Conservation (phyloP, 2,113 vertebrate species). For the Edolisoma coerulescens region DNA sequence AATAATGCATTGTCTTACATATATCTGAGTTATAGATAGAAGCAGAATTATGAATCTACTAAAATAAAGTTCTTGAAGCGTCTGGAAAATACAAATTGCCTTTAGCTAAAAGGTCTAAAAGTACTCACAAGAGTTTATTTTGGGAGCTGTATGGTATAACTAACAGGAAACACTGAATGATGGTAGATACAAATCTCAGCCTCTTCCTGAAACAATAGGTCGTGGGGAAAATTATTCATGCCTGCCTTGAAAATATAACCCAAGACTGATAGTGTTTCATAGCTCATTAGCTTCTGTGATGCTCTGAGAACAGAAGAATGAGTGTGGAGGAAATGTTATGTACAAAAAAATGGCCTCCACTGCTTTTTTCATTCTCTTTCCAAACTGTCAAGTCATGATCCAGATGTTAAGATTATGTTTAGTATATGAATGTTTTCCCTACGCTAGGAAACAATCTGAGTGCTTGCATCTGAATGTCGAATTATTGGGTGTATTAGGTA, state of each 20-base stretch:
- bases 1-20: background rate
- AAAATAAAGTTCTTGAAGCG: slow-evolving; percentile 6
- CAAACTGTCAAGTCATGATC: background rate
- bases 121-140: slow-evolving; percentile 24
- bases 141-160: background rate
- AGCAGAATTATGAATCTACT: slow-evolving; percentile 6
- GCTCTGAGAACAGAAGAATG: background rate
- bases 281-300: background rate
- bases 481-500: background rate
- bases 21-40: background rate
- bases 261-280: background rate
- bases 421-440: background rate
- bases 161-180: background rate
- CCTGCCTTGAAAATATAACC: background rate
- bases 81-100: slow-evolving; percentile 29
- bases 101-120: background rate
- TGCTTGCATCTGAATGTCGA: background rate
- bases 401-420: background rate
- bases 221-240: background rate
- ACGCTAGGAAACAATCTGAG: background rate
- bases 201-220: slow-evolving; percentile 9
- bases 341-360: background rate
- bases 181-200: background rate
- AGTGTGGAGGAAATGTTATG: background rate
- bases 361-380: background rate